These are phyloP conservation scores for Aldabrachelys gigantea DNA, from an alignment of 2,113 vertebrate genomes.

Conservation along the genomic window DNA sequence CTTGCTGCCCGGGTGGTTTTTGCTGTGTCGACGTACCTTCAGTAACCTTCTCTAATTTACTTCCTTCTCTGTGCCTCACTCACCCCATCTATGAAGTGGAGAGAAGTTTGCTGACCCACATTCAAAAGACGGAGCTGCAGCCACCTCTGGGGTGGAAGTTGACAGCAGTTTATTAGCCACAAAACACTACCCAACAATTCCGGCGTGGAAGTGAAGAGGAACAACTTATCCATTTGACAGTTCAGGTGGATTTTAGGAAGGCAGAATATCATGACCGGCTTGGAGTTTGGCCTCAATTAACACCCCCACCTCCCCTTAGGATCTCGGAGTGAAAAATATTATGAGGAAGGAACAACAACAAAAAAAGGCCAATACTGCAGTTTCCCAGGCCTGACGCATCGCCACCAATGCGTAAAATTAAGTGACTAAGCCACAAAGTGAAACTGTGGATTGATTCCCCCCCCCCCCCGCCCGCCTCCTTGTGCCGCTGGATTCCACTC, in stretches of 20 bases:
- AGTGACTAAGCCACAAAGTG: constrained; percentile 40
- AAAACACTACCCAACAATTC: not conserved
- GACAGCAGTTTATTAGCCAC: not conserved
- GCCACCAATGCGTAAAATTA: constrained; percentile 37
- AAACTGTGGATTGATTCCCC: constrained; percentile 4
- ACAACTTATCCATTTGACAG: not conserved
- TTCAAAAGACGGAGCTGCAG: not conserved
- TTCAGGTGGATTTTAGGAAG: not conserved
- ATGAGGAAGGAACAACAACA: not conserved
- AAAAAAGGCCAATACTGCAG: constrained; percentile 12
- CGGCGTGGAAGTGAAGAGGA: not conserved
- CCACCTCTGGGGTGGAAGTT: not conserved
- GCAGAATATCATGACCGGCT: not conserved
- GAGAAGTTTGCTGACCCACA: not conserved
- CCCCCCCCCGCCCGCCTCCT: not conserved
- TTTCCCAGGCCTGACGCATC: not conserved
- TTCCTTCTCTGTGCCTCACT: not conserved
- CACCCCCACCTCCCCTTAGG: not conserved
- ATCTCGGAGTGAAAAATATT: not conserved
- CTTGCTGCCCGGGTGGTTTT: not conserved
- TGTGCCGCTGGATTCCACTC: accelerated
- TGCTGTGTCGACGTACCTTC: not conserved
- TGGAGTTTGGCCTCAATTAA: not conserved
- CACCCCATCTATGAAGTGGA: not conserved
- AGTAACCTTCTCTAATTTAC: not conserved